These are phyloP conservation scores for Pogonomyrmex californicus DNA, from an alignment of 1,140 invertebrate genomes.

Conservation along the genomic window DNA sequence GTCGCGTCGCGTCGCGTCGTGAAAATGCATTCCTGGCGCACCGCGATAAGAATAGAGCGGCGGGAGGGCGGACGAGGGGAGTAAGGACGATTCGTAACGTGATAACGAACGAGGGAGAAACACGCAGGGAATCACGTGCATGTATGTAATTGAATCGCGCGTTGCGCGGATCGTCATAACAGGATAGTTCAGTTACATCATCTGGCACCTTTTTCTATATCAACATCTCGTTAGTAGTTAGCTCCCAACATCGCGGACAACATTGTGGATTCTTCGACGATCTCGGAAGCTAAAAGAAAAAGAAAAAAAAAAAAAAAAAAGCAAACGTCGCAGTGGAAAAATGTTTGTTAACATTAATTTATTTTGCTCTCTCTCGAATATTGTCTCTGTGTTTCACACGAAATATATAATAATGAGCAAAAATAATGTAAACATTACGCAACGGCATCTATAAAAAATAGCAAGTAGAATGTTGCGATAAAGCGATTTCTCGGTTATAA, in stretches of 20 bases:
- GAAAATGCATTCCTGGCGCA: conserved; percentile 74
- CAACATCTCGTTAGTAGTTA: neutral
- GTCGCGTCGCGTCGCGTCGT: neutral
- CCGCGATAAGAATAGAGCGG: conserved; percentile 74
- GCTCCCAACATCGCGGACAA: too few species aligned
- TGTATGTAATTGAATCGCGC: conserved; percentile 36
- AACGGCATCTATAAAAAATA: neutral
- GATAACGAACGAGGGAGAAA: conserved; percentile 66
- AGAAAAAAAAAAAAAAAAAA: too few species aligned
- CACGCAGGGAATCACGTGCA: conserved; percentile 35
- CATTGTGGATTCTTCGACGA: too few species aligned
- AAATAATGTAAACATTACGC: too few species aligned
- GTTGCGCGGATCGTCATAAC: neutral
- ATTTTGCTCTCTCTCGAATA: too few species aligned
- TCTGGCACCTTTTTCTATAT: neutral
- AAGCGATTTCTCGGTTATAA: neutral
- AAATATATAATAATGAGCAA: too few species aligned
- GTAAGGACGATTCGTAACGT: conserved; percentile 50
- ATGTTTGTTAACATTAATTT: too few species aligned
- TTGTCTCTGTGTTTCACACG: too few species aligned
- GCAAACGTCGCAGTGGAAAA: too few species aligned
- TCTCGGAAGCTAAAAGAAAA: too few species aligned
- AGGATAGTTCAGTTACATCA: neutral
- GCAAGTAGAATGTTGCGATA: neutral
- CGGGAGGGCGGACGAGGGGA: conserved; percentile 2